Evolutionary conservation across 2,888 invertebrate genomes (phyloP), one percentile per base, ranked within the genome.

Genomic region (Lycophotia porphyrea): DNA sequence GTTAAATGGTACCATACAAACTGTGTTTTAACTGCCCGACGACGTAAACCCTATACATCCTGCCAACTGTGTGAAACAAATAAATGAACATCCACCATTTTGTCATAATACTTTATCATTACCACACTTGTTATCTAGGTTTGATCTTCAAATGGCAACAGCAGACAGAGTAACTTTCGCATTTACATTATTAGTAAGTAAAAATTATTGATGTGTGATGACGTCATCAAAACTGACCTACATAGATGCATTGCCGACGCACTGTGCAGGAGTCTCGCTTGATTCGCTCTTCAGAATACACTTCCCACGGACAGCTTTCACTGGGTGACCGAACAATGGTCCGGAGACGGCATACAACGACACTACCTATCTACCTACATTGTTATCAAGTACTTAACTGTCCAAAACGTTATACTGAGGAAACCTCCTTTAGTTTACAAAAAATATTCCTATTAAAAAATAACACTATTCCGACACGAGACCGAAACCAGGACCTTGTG

Each of bases 251-350:
- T 31, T 21, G 31, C 13, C 39, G 21, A n/a, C n/a, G 31, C 21
- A 3, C 39, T 63, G 34, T 71, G 74, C 84, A 80, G 70, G 84
- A 84, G 84, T 84, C 47, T 67, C 84, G 80, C 74, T 80, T 82
- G 71, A 84, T 83, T 80, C 55, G 74, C 39, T 84, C 44, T 71
- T 74, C 42, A 65, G 63, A 81, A 81, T 70, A 74, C 24, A 81
- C 67, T 82, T 80, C 78, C 74, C 84, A 83, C 79, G 58, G 55
- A 47, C 42, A 36, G 67, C 84, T 83, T 80, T 84, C 81, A 71
- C 84, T 71, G 58, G 49, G 21, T 31, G 49, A 72, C 34, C n/a
- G 65, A 49, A 81, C 81, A 83, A 83, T 78, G 79, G 44, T n/a
- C 24, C n/a, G 15, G 2, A 52, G 49, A 42, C 65, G 18, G 64